These are phyloP conservation scores for Caloenas nicobarica DNA, from an alignment of 2,113 vertebrate species.

Conservation along the genomic window DNA sequence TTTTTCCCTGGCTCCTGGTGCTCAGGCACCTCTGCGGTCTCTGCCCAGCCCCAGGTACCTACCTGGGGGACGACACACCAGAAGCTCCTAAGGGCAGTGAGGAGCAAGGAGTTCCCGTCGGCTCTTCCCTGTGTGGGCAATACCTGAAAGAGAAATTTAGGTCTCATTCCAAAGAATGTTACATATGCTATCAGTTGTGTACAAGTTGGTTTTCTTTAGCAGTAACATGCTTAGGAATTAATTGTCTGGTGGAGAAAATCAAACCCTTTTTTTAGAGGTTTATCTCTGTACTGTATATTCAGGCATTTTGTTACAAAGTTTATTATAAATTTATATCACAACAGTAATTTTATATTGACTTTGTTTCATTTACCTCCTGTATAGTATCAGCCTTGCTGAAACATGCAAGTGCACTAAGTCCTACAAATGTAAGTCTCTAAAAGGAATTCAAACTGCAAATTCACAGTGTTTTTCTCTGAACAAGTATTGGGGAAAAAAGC, in stretches of 20 bases:
- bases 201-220: not conserved
- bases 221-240: not conserved
- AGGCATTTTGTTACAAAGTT: not conserved
- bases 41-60: fast-evolving
- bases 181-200: fast-evolving
- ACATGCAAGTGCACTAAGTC: not conserved
- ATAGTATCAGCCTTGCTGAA: not conserved
- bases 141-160: not conserved
- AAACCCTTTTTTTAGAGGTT: not conserved
- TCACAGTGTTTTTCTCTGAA: not conserved
- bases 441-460: not conserved
- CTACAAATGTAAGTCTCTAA: not conserved
- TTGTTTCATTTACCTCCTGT: not conserved
- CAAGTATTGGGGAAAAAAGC: not conserved
- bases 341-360: not conserved
- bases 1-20: not conserved
- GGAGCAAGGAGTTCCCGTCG: not conserved
- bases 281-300: not conserved
- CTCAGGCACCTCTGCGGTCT: fast-evolving
- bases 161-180: not conserved
- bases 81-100: not conserved
- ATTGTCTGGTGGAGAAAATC: not conserved
- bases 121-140: not conserved
- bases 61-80: not conserved
- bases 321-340: not conserved